Evolutionary conservation across 2,888 invertebrate genomes (phyloP).

Genomic region (Cheiracanthium punctorium): DNA sequence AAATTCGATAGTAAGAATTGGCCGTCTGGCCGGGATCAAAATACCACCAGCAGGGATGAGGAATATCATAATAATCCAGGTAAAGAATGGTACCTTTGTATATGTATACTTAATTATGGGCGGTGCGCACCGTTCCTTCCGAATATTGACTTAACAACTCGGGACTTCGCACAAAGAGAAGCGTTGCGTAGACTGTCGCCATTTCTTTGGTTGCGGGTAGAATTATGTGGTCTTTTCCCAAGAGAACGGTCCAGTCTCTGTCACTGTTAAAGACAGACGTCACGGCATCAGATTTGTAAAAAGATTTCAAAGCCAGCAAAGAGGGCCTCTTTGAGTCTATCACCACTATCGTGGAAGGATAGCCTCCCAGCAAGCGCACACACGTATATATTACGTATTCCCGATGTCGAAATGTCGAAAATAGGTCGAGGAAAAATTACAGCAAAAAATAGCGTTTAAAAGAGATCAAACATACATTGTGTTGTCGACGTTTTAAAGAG

Average conservation of each 20-base stretch:
- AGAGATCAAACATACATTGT: too few relatives aligned
- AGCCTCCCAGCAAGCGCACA: too few relatives aligned
- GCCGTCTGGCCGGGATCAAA: background rate
- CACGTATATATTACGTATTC: too few relatives aligned
- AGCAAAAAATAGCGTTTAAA: too few relatives aligned
- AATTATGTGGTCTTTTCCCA: conserved; percentile 10
- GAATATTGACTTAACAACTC: background rate
- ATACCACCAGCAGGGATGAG: conserved; percentile 15
- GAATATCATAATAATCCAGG: conserved; percentile 6
- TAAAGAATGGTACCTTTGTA: conserved; percentile 18
- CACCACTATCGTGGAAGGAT: too few relatives aligned
- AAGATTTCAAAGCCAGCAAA: too few relatives aligned
- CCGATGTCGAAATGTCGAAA: too few relatives aligned
- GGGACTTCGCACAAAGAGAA: background rate
- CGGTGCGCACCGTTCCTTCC: background rate
- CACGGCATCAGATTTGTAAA: too few relatives aligned
- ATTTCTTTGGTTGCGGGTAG: background rate
- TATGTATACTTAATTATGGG: conserved; percentile 7
- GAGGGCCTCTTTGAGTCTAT: too few relatives aligned
- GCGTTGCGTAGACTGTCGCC: background rate
- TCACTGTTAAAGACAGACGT: background rate
- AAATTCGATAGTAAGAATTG: conserved; percentile 11
- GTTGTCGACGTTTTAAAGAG: too few relatives aligned
- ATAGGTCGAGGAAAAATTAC: too few relatives aligned
- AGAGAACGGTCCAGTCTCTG: conserved; percentile 1